phyloP scores from a whole-genome alignment of 2,113 vertebrate genomes.

The Eidolon helvum region DNA sequence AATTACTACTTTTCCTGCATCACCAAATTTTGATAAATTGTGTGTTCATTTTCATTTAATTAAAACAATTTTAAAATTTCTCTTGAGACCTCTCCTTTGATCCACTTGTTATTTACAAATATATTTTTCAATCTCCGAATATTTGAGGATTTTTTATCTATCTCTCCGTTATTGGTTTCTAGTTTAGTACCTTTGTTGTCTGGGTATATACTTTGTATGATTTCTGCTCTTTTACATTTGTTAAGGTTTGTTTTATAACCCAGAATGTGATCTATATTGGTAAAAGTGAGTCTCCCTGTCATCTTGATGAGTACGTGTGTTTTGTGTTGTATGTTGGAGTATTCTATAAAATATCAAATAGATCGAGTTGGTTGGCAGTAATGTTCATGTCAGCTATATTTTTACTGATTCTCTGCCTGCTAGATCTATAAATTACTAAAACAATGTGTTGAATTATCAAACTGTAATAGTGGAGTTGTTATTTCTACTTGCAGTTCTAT shows the following conservation, averaged over 20 bases:
- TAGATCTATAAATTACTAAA: background rate
- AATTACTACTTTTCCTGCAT: background rate
- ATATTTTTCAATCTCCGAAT: background rate
- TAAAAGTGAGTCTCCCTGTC: background rate
- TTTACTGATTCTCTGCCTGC: background rate
- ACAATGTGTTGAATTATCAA: background rate
- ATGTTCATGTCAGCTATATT: background rate
- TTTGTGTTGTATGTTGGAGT: background rate
- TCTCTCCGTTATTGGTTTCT: background rate
- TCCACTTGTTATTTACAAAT: background rate
- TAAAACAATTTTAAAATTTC: background rate
- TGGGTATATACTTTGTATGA: background rate
- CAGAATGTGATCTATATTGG: background rate
- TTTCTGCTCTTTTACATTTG: background rate
- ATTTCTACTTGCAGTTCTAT: background rate
- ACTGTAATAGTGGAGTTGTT: background rate
- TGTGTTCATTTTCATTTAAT: background rate
- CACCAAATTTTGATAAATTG: background rate
- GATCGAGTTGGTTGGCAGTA: background rate
- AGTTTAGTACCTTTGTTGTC: background rate
- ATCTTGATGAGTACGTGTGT: background rate
- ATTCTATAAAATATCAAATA: background rate
- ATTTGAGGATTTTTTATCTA: background rate
- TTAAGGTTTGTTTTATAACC: background rate
- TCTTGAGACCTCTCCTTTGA: background rate